These are phyloP conservation scores for Volucella bombylans DNA, from an alignment of 2,888 invertebrate genomes.

Conservation along the genomic window DNA sequence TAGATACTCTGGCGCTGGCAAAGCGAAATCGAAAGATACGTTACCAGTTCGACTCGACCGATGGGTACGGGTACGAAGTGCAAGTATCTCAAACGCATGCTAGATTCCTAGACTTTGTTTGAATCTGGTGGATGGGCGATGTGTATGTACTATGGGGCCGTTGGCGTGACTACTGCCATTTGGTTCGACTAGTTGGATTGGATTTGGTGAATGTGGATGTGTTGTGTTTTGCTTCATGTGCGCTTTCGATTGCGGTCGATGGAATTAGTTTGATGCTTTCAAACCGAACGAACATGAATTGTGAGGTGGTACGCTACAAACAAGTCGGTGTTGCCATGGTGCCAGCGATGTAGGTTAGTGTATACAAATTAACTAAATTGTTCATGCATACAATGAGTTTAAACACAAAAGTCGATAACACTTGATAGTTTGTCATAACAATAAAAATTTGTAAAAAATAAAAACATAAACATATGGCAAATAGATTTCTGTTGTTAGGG, in stretches of 20 bases:
- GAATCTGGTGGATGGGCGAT: not conserved
- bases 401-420: no score
- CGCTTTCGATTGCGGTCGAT: slow-evolving; percentile 1
- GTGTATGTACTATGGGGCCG: no score
- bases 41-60: not conserved
- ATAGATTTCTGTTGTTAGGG: no score
- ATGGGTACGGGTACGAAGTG: no score
- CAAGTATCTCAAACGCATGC: slow-evolving; percentile 24
- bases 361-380: not conserved
- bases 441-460: no score
- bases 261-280: slow-evolving; percentile 47
- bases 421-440: no score
- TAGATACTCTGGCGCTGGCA: slow-evolving; percentile 58
- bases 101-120: slow-evolving; percentile 20
- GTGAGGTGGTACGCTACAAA: slow-evolving; percentile 23
- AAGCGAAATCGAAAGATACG: no score
- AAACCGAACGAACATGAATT: slow-evolving; percentile 35
- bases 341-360: slow-evolving; percentile 16
- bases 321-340: slow-evolving; percentile 56
- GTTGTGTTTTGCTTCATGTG: slow-evolving; percentile 36
- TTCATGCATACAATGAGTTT: not conserved
- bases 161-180: slow-evolving; percentile 39
- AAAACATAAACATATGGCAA: no score
- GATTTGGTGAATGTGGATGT: slow-evolving; percentile 18
- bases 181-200: slow-evolving; percentile 36